Evolutionary conservation across 30 jellyfish, hydroid and myxozoan species (phyloP).

Genomic region (Aurelia aurita): DNA sequence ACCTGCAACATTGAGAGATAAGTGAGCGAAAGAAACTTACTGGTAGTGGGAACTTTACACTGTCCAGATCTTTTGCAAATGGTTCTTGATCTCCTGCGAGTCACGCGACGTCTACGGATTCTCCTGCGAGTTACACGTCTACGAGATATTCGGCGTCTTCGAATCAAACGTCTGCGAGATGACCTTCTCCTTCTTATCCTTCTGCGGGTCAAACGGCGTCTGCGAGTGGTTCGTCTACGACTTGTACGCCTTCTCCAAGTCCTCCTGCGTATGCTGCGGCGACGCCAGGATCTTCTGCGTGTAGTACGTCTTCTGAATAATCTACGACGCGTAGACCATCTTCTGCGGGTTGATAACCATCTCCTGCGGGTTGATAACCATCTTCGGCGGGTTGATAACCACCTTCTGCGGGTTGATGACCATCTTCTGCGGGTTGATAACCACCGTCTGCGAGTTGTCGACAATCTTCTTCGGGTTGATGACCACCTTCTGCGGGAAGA

Average conservation of each 20-base stretch:
- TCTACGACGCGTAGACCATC: conserved; percentile 3
- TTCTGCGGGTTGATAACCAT: not conserved
- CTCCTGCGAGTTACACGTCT: conserved; percentile 27
- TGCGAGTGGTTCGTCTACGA: conserved; percentile 3
- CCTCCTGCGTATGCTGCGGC: conserved; percentile 4
- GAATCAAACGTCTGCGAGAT: not conserved
- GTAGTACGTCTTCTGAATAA: conserved; percentile 11
- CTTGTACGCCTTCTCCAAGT: conserved; percentile 20
- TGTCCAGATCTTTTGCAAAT: not conserved
- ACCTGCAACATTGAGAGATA: too few relatives aligned
- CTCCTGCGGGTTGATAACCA: conserved; percentile 1
- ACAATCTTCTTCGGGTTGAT: conserved; percentile 2
- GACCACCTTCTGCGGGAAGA: not conserved
- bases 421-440: not conserved
- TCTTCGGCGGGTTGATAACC: conserved; percentile 3
- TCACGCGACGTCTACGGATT: not conserved
- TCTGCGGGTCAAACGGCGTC: conserved; percentile 11
- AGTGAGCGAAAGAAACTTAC: not conserved
- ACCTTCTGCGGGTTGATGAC: not conserved
- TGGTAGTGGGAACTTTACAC: not conserved
- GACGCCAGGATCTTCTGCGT: conserved; percentile 4
- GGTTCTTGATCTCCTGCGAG: not conserved
- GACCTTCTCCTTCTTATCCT: conserved; percentile 30
- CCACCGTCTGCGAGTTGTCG: conserved; percentile 23
- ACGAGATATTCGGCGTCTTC: conserved; percentile 10